Conservation (phyloP, 92 coral and sea anemone species). For the Epizoanthus fatuus region DNA sequence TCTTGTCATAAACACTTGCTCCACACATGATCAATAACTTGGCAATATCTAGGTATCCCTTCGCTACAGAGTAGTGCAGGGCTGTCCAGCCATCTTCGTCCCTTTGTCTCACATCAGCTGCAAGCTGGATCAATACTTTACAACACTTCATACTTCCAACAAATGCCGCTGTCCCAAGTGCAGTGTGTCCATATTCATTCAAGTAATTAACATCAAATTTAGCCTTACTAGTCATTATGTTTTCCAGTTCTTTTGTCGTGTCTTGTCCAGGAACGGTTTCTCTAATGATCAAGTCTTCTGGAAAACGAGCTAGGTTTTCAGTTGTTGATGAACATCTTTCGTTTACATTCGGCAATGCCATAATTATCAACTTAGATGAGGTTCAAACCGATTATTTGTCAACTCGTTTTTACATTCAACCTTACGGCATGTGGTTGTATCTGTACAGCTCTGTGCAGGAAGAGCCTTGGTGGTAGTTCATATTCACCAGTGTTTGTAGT, state of each 20-base stretch:
- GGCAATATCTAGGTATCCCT: conserved; percentile 85
- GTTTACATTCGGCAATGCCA: not conserved
- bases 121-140: conserved; percentile 70
- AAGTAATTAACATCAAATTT: conserved; percentile 73
- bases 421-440: too few species aligned
- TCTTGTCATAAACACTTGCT: conserved; percentile 65
- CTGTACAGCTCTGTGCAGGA: too few species aligned
- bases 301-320: conserved; percentile 62
- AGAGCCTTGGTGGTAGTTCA: too few species aligned
- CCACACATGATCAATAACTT: conserved; percentile 81
- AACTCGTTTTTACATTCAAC: too few species aligned
- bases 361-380: not conserved
- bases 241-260: conserved; percentile 73
- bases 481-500: too few species aligned
- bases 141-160: conserved; percentile 85
- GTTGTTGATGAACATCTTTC: not conserved
- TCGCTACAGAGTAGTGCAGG: conserved; percentile 90
- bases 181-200: conserved; percentile 88
- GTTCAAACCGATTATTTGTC: too few species aligned
- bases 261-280: conserved; percentile 92
- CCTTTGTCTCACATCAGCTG: conserved; percentile 74
- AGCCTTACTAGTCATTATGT: conserved; percentile 58
- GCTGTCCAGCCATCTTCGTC: conserved; percentile 97
- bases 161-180: conserved; percentile 87
- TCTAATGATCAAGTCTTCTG: conserved; percentile 88